These are phyloP conservation scores for Oligia strigilis DNA, from an alignment of 2,888 invertebrate species.

Conservation along the genomic window DNA sequence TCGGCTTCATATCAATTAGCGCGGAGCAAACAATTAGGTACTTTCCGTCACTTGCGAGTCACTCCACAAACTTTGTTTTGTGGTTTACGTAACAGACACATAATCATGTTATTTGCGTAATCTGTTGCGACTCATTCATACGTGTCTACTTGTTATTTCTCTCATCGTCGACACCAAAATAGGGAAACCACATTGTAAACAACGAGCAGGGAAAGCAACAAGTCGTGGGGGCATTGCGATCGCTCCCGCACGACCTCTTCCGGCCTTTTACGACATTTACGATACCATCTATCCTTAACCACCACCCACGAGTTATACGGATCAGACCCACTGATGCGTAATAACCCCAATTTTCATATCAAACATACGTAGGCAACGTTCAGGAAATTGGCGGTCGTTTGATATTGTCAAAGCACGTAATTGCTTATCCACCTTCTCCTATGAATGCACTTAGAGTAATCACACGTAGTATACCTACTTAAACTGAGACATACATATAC, in stretches of 20 bases:
- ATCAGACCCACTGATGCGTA: slow-evolving; percentile 64
- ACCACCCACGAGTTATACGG: slow-evolving; percentile 66
- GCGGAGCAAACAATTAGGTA: slow-evolving; percentile 64
- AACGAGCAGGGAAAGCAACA: slow-evolving; percentile 81
- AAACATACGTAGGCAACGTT: slow-evolving; percentile 46
- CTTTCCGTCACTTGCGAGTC: slow-evolving; percentile 58
- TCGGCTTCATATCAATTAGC: slow-evolving; percentile 62
- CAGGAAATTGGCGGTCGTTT: slow-evolving; percentile 46
- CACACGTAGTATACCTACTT: slow-evolving; percentile 45
- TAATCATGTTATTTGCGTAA: slow-evolving; percentile 64
- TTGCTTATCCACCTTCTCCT: slow-evolving; percentile 44
- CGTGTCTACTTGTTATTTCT: slow-evolving; percentile 68
- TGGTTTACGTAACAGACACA: slow-evolving; percentile 57
- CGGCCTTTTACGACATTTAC: slow-evolving; percentile 77
- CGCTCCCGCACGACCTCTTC: slow-evolving; percentile 76
- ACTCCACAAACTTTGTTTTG: slow-evolving; percentile 65
- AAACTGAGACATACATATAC: slow-evolving; percentile 40
- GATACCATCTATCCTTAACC: slow-evolving; percentile 71
- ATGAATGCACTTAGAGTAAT: slow-evolving; percentile 52
- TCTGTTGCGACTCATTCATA: slow-evolving; percentile 71
- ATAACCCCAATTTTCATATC: slow-evolving; percentile 58
- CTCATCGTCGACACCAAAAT: slow-evolving; percentile 72
- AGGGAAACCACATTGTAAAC: slow-evolving; percentile 79
- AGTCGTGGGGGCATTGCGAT: slow-evolving; percentile 76
- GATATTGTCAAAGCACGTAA: slow-evolving; percentile 54